Conservation (phyloP, 1,140 invertebrate species). For the Colletes latitarsis region DNA sequence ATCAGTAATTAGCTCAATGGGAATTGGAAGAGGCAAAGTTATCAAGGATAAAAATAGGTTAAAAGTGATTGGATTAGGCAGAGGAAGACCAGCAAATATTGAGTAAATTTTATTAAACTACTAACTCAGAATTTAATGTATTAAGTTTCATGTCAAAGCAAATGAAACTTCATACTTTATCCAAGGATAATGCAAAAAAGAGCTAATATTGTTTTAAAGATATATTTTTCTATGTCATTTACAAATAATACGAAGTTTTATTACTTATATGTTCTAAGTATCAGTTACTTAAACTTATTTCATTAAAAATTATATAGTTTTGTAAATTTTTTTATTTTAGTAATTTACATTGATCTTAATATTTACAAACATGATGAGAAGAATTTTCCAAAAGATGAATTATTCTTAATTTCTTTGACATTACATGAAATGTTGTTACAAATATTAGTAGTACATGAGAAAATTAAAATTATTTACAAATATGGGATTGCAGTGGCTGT, state of each 20-base stretch:
- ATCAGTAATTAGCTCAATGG: constrained; percentile 54
- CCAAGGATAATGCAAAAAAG: background rate
- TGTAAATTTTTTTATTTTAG: constrained; percentile 37
- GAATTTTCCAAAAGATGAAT: constrained; percentile 22
- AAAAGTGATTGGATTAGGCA: constrained; percentile 8
- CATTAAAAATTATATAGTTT: constrained; percentile 40
- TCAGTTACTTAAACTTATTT: constrained; percentile 38
- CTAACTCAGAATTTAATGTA: too few relatives aligned
- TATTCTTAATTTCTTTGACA: constrained; percentile 17
- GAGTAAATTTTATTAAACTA: background rate
- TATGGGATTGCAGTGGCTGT: constrained; percentile 21
- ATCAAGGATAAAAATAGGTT: background rate
- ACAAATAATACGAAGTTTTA: constrained; percentile 16
- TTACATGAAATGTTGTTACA: constrained; percentile 42
- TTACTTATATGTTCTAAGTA: constrained; percentile 15
- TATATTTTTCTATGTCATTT: constrained; percentile 18
- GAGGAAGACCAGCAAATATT: constrained; percentile 15
- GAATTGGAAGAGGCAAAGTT: constrained; percentile 56
- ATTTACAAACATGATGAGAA: constrained; percentile 57
- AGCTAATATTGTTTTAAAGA: constrained; percentile 2
- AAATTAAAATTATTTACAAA: constrained; percentile 54
- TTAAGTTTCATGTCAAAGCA: background rate
- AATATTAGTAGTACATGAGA: constrained; percentile 37
- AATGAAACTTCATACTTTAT: constrained; percentile 7
- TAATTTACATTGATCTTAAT: constrained; percentile 59